Base-by-base conservation (phyloP, 2,888 invertebrate species). In the Automeris io region DNA sequence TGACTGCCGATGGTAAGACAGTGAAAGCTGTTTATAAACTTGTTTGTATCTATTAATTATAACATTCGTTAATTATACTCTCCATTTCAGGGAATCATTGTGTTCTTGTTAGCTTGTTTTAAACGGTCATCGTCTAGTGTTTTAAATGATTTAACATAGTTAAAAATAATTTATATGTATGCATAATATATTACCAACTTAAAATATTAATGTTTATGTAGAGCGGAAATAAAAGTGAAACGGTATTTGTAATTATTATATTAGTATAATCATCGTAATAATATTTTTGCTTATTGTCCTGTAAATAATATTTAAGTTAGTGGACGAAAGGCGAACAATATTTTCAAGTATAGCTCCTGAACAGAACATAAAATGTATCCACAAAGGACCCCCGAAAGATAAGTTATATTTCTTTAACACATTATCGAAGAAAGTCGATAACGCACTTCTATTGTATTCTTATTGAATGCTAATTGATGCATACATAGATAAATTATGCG, bases 401-500 rank as follows among this genome's bases (percentile, higher is more conserved):
- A 39, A 36, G 42, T 42, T 55, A n/a, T 41, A 61, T 49, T 61
- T 47, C 45, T 49, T 59, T 58, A 61, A 42, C 40, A 62, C 59
- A 61, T 50, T 50, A 44, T 46, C 39, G 41, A 47, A 58, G 44
- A 54, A 45, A 54, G 44, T 43, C 37, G 62, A 69, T 70, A 70
- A 63, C 52, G 46, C 51, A 67, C 68, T 61, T 61, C 62, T 55
- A 76, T 77, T 77, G 74, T 78, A 76, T 78, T 71, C 70, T 70
- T 70, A 71, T 39, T 70, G 58, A 68, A 61, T 57, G 54, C 51
- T 61, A 63, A 74, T 69, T 59, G 64, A 65, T 55, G 18, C 18
- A 31, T 31, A 25, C 12, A 54, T 54, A 52, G 51, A 61, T 65
- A 61, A 61, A 57, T 50, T 57, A 59, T 57, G 51, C 57, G 47